phyloP scores from a whole-genome alignment of 2,113 vertebrate species.

The Rana temporaria region DNA sequence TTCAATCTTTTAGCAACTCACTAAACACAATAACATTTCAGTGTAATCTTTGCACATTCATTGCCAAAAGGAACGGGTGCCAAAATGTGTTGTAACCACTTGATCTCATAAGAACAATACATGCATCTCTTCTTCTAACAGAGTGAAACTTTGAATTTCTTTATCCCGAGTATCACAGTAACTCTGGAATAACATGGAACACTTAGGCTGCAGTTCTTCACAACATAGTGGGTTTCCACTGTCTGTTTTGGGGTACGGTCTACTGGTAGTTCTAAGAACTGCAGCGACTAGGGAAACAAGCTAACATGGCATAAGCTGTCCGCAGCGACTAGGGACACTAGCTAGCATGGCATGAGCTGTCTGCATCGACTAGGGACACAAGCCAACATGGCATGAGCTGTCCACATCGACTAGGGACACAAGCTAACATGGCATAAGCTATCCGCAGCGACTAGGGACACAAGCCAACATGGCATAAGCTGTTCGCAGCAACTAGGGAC shows the following conservation, averaged over 20 bases:
- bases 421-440: too few species aligned
- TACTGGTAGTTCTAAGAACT: background rate
- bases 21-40: background rate
- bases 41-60: slow-evolving; percentile 18
- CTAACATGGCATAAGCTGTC: too few species aligned
- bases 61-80: slow-evolving; percentile 3
- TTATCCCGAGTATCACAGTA: background rate
- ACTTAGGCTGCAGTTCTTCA: too few species aligned
- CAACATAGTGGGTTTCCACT: background rate
- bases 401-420: too few species aligned
- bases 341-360: too few species aligned
- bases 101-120: background rate
- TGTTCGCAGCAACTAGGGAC: too few species aligned
- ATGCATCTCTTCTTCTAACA: background rate
- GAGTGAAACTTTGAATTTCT: background rate
- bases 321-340: too few species aligned
- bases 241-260: background rate
- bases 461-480: too few species aligned
- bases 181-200: background rate
- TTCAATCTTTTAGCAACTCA: background rate
- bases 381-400: too few species aligned
- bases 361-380: too few species aligned
- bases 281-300: background rate
- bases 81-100: slow-evolving; percentile 22
- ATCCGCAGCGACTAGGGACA: too few species aligned